phyloP scores from a whole-genome alignment of 2,797 vertebrate species.

The Triplophysa yarkandensis region DNA sequence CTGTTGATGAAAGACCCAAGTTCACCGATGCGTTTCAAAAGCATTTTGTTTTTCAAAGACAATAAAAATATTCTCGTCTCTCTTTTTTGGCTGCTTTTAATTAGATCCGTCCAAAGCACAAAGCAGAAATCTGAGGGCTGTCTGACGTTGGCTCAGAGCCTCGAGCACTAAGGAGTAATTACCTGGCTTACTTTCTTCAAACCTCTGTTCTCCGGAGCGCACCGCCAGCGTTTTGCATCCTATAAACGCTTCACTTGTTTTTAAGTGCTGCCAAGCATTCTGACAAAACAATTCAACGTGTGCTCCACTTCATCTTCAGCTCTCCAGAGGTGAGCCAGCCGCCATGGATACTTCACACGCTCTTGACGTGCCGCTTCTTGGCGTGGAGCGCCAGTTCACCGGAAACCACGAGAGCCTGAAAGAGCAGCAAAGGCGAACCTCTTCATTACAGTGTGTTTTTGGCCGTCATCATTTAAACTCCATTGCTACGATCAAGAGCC shows the following conservation, averaged over 20 bases:
- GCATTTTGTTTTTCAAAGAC: slow-evolving; percentile 30
- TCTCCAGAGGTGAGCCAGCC: slow-evolving; percentile 36
- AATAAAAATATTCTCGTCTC: slow-evolving; percentile 15
- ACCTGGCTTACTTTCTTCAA: slow-evolving; percentile 44
- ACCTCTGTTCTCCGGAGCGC: slow-evolving; percentile 32
- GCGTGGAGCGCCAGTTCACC: slow-evolving; percentile 7
- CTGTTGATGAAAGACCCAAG: not conserved
- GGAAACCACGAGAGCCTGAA: slow-evolving; percentile 31
- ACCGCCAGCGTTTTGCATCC: slow-evolving; percentile 41
- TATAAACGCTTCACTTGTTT: slow-evolving; percentile 53
- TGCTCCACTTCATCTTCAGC: slow-evolving; percentile 37
- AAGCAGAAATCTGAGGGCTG: slow-evolving; percentile 29
- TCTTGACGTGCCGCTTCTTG: slow-evolving; percentile 21
- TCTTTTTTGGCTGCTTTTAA: slow-evolving; percentile 27
- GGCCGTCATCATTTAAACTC: slow-evolving; percentile 27
- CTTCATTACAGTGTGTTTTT: slow-evolving; percentile 44
- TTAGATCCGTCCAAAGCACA: slow-evolving; percentile 36
- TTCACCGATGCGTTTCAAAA: slow-evolving; percentile 14
- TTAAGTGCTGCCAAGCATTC: slow-evolving; percentile 43
- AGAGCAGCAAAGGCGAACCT: slow-evolving; percentile 29
- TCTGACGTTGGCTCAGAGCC: slow-evolving; percentile 27
- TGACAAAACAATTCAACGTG: slow-evolving; percentile 42
- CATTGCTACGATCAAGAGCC: not conserved
- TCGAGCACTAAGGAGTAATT: slow-evolving; percentile 44
- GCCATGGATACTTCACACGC: slow-evolving; percentile 26